Evolutionary conservation across 1,140 invertebrate genomes (phyloP).

Genomic region (Philotrypesis tridentata): DNA sequence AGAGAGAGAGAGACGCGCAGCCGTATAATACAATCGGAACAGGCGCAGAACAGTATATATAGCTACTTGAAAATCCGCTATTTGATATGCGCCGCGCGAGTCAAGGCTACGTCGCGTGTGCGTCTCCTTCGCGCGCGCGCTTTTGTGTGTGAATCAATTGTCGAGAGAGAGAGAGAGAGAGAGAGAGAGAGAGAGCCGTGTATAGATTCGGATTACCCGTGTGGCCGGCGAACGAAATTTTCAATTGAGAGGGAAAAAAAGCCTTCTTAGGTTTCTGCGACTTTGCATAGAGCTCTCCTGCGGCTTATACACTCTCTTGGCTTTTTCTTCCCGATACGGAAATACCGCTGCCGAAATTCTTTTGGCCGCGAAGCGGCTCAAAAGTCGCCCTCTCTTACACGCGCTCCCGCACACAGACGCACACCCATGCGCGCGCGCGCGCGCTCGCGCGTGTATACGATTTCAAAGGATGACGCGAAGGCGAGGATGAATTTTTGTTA

Average conservation of each 20-base stretch:
- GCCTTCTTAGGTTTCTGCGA: conserved; percentile 37
- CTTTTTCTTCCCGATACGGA: conserved; percentile 23
- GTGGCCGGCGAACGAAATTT: conserved; percentile 6
- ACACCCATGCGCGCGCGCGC: no score
- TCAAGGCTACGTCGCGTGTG: conserved; percentile 17
- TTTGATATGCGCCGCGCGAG: conserved; percentile 31
- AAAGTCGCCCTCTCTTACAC: background rate
- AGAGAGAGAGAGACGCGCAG: background rate
- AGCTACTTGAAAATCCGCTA: conserved; percentile 42
- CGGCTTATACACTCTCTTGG: no score
- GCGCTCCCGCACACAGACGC: no score
- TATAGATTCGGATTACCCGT: background rate
- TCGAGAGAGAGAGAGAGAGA: no score
- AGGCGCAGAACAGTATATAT: background rate
- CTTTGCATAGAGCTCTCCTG: conserved; percentile 23
- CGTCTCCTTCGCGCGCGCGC: no score
- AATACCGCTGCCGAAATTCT: conserved; percentile 17
- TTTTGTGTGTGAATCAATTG: conserved; percentile 40
- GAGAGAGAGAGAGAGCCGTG: no score
- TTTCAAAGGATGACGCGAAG: conserved; percentile 4
- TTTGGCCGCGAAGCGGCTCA: background rate
- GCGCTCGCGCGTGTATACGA: background rate
- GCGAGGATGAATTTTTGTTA: conserved; percentile 20
- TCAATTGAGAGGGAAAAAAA: conserved; percentile 33
- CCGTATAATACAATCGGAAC: conserved; percentile 32